Evolutionary conservation across 2,797 vertebrate species (phyloP), one percentile per base, ranked within the genome.

Genomic region (Rhinichthys osculus): DNA sequence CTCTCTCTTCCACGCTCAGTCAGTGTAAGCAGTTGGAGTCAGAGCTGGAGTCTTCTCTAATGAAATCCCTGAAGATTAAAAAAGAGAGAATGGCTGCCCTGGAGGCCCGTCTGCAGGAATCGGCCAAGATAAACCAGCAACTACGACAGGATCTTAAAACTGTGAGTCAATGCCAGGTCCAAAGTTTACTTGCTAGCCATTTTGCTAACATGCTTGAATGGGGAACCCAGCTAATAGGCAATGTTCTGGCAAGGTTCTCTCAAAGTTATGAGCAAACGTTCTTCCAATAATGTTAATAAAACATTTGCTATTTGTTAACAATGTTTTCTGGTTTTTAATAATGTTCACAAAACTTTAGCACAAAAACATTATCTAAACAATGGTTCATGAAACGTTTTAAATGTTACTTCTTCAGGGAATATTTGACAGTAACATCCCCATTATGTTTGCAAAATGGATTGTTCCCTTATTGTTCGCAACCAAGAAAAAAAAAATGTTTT

Each of bases 31-130:
- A 99, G 91, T 92, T 99, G 93, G 97, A 98, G 94, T 97, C 96
- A 79, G 98, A 97, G 92, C 94, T 99, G 90, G 98, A 99, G 94
- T 98, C 97, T 0, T 97, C 98, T 0, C 92, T 99, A 80, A 99
- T 99, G 92, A 98, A 97, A 80, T 98, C 98, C n/a, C 93, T 99
- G 74, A 98, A 99, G 96, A 98, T 99, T 90, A 99, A 99, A 93
- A 98, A 99, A 94, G 98, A 99, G 94, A 99, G 99, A 95, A 99
- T 99, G 71, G 96, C 97, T 14, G 97, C 98, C 90, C 93, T 99
- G 76, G 98, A 99, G 94, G 97, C 98, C 90, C 96, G 97, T 91
- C 93, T 99, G 91, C 97, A 99, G 92, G 98, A 99, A 91, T 99
- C 98, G 0, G 97, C 97, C n/a, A 99, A 99, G 93, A 96, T 99